Conservation (phyloP, 2,888 invertebrate genomes). For the Drosophila ezoana region DNA sequence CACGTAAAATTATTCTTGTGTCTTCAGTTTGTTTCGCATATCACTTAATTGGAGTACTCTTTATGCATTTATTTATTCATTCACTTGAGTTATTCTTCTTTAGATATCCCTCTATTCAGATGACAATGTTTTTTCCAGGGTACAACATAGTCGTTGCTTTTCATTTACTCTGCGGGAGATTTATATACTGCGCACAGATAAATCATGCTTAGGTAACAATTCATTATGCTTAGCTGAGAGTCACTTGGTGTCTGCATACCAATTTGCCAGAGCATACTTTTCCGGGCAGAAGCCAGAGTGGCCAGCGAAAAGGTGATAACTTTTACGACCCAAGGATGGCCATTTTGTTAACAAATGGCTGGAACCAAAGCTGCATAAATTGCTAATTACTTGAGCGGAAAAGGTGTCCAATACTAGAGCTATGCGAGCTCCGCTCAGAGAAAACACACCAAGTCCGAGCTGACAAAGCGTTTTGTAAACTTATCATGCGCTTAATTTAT, state of each 20-base stretch:
- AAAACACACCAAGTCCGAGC: conserved; percentile 11
- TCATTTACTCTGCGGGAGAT: conserved; percentile 37
- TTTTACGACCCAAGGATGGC: conserved; percentile 55
- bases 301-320: conserved; percentile 44
- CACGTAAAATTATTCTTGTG: too few species aligned
- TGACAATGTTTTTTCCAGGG: conserved; percentile 8
- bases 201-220: conserved; percentile 75
- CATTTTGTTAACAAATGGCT: conserved; percentile 57
- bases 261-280: conserved; percentile 51
- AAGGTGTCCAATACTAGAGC: conserved; percentile 30
- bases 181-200: conserved; percentile 62
- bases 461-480: conserved; percentile 58
- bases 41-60: too few species aligned
- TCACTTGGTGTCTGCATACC: conserved; percentile 32
- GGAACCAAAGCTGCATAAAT: conserved; percentile 62
- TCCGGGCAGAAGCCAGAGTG: conserved; percentile 15
- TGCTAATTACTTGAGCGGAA: conserved; percentile 68
- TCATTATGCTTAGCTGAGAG: conserved; percentile 64
- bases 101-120: too few species aligned
- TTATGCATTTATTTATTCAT: too few species aligned
- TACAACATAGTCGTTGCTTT: conserved; percentile 14
- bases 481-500: conserved; percentile 45
- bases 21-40: too few species aligned
- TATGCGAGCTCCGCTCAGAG: conserved; percentile 5
- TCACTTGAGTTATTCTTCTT: too few species aligned